These are phyloP conservation scores for Sciurus niger DNA, from an alignment of 2,113 vertebrate genomes.

Conservation along the genomic window DNA sequence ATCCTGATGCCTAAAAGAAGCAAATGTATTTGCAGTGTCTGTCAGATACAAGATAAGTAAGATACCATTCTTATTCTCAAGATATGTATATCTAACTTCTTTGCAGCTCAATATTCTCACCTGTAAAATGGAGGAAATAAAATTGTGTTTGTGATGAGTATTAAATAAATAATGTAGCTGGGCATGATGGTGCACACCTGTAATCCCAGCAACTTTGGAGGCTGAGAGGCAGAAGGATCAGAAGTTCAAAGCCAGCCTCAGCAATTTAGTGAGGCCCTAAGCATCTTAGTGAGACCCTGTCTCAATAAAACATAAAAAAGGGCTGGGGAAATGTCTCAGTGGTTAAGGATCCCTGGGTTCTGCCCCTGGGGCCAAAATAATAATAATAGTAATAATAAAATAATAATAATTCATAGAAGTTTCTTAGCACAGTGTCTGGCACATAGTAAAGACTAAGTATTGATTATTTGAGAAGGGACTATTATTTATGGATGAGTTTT, in stretches of 20 bases:
- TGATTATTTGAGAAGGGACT: conserved; percentile 26
- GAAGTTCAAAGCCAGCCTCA: too few relatives aligned
- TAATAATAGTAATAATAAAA: too few relatives aligned
- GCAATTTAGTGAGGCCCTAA: too few relatives aligned
- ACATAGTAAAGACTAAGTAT: neutral
- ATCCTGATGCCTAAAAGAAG: conserved; percentile 24
- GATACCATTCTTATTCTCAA: neutral
- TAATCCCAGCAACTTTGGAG: too few relatives aligned
- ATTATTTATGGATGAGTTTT: conserved; percentile 43
- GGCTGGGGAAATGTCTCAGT: too few relatives aligned
- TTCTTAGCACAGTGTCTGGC: conserved; percentile 42
- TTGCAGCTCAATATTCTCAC: conserved; percentile 34
- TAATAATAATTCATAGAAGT: neutral
- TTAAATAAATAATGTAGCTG: conserved; percentile 46
- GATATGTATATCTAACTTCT: neutral
- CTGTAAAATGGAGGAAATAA: conserved; percentile 49
- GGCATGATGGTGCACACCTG: too few relatives aligned
- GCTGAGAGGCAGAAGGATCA: too few relatives aligned
- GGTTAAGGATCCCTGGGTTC: too few relatives aligned
- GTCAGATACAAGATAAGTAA: conserved; percentile 30
- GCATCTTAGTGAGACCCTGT: too few relatives aligned
- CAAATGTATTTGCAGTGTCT: conserved; percentile 20
- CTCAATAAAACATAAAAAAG: too few relatives aligned
- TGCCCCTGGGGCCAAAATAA: too few relatives aligned
- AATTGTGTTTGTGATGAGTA: conserved; percentile 9